phyloP scores from a whole-genome alignment of 1,140 invertebrate species.

The Galleria mellonella region DNA sequence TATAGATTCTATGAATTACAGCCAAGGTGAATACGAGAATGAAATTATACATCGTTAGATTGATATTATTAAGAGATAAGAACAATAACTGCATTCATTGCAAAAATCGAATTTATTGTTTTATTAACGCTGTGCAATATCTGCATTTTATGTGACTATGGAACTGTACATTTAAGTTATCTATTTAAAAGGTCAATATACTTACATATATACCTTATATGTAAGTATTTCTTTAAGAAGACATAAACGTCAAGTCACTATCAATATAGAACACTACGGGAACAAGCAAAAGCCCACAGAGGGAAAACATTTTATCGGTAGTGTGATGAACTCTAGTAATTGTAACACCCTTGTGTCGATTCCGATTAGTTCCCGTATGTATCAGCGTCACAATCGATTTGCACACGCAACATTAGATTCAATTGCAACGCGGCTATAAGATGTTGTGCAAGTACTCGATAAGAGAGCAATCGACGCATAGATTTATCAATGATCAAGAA shows the following conservation, averaged over 20 bases:
- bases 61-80: too few species aligned
- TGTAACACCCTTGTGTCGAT: neutral
- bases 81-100: too few species aligned
- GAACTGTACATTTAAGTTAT: too few species aligned
- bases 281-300: slow-evolving; percentile 1
- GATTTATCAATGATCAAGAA: slow-evolving; percentile 7
- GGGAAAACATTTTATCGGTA: neutral
- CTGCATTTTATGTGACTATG: too few species aligned
- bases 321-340: slow-evolving; percentile 24
- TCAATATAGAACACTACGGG: slow-evolving; percentile 3
- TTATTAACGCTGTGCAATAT: too few species aligned
- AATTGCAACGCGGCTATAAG: slow-evolving; percentile 37
- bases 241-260: too few species aligned
- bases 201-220: too few species aligned
- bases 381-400: slow-evolving; percentile 42
- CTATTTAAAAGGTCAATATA: too few species aligned
- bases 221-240: too few species aligned
- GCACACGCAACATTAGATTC: slow-evolving; percentile 40
- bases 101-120: too few species aligned
- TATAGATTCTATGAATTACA: neutral
- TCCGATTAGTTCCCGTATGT: slow-evolving; percentile 21
- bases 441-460: slow-evolving; percentile 31
- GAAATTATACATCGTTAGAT: slow-evolving; percentile 15
- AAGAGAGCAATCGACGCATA: neutral
- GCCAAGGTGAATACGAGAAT: slow-evolving; percentile 1